Percentiles rank a stretch among this genome's conserved stretches.
phyloP scores from a whole-genome alignment of 2,888 invertebrate genomes.

The Exocentrus adspersus region DNA sequence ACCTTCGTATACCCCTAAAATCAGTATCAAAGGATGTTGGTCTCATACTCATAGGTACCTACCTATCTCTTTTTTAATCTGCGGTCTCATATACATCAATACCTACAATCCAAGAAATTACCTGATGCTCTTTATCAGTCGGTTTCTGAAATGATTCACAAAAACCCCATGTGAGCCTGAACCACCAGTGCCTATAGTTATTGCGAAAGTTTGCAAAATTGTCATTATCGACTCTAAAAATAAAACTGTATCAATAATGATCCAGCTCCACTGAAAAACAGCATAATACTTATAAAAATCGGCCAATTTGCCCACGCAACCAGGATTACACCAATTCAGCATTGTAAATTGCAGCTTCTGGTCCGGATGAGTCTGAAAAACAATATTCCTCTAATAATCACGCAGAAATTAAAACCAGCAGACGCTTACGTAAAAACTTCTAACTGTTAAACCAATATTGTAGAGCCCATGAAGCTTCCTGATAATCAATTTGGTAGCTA shows the following conservation, averaged over 20 bases:
- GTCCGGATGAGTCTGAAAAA: slow-evolving; percentile 50
- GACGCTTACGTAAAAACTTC: slow-evolving; percentile 56
- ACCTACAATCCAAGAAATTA: neutral
- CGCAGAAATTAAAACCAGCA: no score
- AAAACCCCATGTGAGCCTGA: slow-evolving; percentile 56
- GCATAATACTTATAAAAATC: slow-evolving; percentile 51
- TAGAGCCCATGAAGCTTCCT: slow-evolving; percentile 51
- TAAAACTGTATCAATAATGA: slow-evolving; percentile 16
- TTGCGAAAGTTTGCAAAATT: slow-evolving; percentile 52
- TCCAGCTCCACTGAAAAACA: neutral
- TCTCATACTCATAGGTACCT: no score
- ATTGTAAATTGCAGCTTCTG: slow-evolving; percentile 58
- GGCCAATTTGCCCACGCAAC: slow-evolving; percentile 51
- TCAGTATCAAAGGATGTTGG: no score
- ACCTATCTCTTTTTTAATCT: no score
- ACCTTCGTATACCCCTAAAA: slow-evolving; percentile 18
- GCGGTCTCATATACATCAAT: no score
- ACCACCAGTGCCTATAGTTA: slow-evolving; percentile 56
- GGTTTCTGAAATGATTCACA: slow-evolving; percentile 52
- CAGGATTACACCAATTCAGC: slow-evolving; percentile 57
- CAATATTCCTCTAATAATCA: no score
- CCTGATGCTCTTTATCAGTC: slow-evolving; percentile 44
- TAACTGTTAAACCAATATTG: slow-evolving; percentile 55
- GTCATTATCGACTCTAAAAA: slow-evolving; percentile 52
- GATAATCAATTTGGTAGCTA: slow-evolving; percentile 52